Conservation (phyloP, 1,140 invertebrate species). For the Neodiprion lecontei region DNA sequence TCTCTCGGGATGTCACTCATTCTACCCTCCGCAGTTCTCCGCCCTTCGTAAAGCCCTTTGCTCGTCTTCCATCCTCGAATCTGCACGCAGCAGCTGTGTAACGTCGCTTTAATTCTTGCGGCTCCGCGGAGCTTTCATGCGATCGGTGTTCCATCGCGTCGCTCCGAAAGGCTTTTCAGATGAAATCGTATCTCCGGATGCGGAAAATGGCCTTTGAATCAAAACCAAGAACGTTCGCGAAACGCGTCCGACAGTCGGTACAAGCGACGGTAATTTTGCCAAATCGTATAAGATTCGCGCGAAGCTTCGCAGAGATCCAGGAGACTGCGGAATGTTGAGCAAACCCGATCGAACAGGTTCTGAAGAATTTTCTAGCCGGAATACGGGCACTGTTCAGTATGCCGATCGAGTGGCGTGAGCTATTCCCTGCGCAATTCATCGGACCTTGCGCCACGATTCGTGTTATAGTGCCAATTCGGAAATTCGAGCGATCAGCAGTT, state of each 20-base stretch:
- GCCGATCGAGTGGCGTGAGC: constrained; percentile 29
- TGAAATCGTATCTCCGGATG: neutral
- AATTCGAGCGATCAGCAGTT: constrained; percentile 18
- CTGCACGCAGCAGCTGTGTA: neutral
- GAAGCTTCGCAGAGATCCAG: too few relatives aligned
- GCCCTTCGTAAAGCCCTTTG: neutral
- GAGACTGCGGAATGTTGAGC: constrained; percentile 26
- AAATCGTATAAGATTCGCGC: too few relatives aligned
- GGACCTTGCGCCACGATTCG: neutral
- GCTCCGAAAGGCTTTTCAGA: neutral
- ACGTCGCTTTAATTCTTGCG: constrained; percentile 12
- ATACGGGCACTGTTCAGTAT: constrained; percentile 50
- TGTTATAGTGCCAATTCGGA: neutral
- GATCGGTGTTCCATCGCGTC: neutral
- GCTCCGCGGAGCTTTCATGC: constrained; percentile 1
- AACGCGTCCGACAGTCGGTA: too few relatives aligned
- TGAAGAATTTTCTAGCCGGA: constrained; percentile 54
- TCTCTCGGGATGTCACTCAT: constrained; percentile 47
- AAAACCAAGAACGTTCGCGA: too few relatives aligned
- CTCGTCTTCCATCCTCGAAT: neutral
- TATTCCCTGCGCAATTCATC: neutral
- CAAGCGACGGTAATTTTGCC: too few relatives aligned
- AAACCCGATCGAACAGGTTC: constrained; percentile 52
- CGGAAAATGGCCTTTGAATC: too few relatives aligned
- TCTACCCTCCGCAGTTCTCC: constrained; percentile 26